Base-by-base conservation (phyloP, 2,797 vertebrate species). In the Garrulus glandarius region DNA sequence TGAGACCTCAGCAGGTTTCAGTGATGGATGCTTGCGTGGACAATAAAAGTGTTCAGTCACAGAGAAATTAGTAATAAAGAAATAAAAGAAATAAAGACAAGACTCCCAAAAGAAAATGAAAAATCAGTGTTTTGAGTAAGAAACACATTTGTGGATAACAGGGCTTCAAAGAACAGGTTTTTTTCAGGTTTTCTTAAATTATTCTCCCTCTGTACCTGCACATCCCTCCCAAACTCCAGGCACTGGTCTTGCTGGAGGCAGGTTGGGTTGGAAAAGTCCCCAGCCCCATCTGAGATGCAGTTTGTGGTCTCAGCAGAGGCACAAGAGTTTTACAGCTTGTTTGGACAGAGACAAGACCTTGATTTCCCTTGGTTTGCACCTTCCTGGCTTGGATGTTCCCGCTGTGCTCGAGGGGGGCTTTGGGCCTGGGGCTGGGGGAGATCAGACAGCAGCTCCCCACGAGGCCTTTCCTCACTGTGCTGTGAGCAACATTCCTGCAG, bases 321-420 rank as follows among this genome's bases (percentile, higher is more conserved):
- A 46, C 9, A 4, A 12, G 37, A 4, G 56, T 11, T 18, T 32
- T 5, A 8, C 11, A 8, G 47, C 4, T 7, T 7, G 0, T 9
- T 15, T 26, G 53, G 59, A 6, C 32, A 36, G 34, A 29, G 36
- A 9, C 61, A 47, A 11, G 34, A 3, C 41, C 47, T 78, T 6
- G 24, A 13, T 37, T 59, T 27, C 22, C 56, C 47, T 24, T 11
- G 46, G 30, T 29, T 41, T 43, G n/a, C 39, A 4, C 29, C 2
- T 36, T 5, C 10, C 29, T 21, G 29, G 60, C 32, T 32, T 6
- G 46, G 43, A 14, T 0, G 6, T 10, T 7, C 9, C 52, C 36
- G 63, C 63, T 27, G 52, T 37, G 55, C 76, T 22, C 9, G 6
- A 4, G 37, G 27, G 17, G 27, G 14, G 10, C 15, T 11, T 12